Evolutionary conservation across 2,888 invertebrate genomes (phyloP), one percentile per base, ranked within the genome.

Genomic region (Brassicogethes aeneus): DNA sequence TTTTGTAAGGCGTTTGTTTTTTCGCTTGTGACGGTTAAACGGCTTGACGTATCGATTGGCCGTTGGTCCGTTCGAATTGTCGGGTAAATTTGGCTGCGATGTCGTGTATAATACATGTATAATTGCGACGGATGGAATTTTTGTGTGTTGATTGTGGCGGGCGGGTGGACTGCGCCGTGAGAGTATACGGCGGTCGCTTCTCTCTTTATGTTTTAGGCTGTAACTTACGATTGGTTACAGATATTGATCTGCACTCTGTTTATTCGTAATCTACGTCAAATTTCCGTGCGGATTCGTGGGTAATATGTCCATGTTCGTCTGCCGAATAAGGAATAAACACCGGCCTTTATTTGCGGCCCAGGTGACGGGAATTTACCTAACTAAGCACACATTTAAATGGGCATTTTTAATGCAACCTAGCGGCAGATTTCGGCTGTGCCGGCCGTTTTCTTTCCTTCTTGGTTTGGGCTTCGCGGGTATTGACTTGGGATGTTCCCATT

Each of bases 61-160:
- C 43, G 50, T 46, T 44, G 45, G 44, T 48, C 51, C 44, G 51
- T 43, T 62, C 53, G 62, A 46, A 60, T 60, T 65, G 52, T 55
- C 56, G 59, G 56, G 61, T 51, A 62, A 66, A 70, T 67, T 65
- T 61, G 62, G 61, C 60, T 61, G 61, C 57, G 59, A 63, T 60
- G 52, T 60, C 49, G 57, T 65, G 64, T 60, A 59, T 61, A 54
- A 63, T 65, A 65, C 64, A 59, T 56, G 52, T 48, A 50, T 51
- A 54, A 47, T 47, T 46, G 43, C 41, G 40, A 38, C 47, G 48
- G 46, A 51, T 49, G 43, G 46, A 40, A 52, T 53, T 50, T 49
- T 51, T 54, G 50, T 53, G 46, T 49, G 52, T 47, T 44, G 52
- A 51, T 50, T 53, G 53, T 48, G 48, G 53, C 44, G 49, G n/a